These are phyloP conservation scores for Neosilurus mollespiculum DNA, from an alignment of 2,797 vertebrate species.

Conservation along the genomic window DNA sequence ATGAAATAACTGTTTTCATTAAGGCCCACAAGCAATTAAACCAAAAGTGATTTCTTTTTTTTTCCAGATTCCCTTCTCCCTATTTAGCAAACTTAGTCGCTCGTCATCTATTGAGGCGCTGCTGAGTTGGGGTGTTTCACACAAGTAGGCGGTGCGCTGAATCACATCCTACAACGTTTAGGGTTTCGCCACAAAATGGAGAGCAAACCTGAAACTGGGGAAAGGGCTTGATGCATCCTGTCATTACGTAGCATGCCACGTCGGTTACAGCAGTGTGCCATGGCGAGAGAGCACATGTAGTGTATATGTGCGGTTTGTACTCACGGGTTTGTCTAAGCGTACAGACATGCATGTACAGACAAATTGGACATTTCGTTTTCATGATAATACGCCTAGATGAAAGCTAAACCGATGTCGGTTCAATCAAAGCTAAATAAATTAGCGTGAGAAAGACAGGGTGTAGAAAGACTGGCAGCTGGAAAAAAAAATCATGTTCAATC, in stretches of 20 bases:
- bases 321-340: constrained; percentile 24
- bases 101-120: constrained; percentile 18
- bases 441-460: constrained; percentile 50
- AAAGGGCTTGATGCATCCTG: constrained; percentile 37
- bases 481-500: constrained; percentile 34
- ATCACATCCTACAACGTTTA: constrained; percentile 54
- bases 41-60: constrained; percentile 49
- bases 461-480: constrained; percentile 21
- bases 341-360: constrained; percentile 45
- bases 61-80: constrained; percentile 7
- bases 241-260: constrained; percentile 45
- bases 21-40: constrained; percentile 70
- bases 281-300: background rate
- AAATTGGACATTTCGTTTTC: constrained; percentile 29
- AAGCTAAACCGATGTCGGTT: constrained; percentile 1
- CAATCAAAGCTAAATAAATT: background rate
- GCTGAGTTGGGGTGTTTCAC: constrained; percentile 61
- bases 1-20: constrained; percentile 75
- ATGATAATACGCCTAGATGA: background rate
- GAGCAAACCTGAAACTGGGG: constrained; percentile 35
- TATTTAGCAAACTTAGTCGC: background rate
- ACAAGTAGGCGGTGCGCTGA: constrained; percentile 53
- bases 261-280: constrained; percentile 47
- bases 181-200: constrained; percentile 52
- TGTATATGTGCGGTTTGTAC: constrained; percentile 9